phyloP scores from a whole-genome alignment of 2,888 invertebrate genomes.

The Tiliacea citrago region DNA sequence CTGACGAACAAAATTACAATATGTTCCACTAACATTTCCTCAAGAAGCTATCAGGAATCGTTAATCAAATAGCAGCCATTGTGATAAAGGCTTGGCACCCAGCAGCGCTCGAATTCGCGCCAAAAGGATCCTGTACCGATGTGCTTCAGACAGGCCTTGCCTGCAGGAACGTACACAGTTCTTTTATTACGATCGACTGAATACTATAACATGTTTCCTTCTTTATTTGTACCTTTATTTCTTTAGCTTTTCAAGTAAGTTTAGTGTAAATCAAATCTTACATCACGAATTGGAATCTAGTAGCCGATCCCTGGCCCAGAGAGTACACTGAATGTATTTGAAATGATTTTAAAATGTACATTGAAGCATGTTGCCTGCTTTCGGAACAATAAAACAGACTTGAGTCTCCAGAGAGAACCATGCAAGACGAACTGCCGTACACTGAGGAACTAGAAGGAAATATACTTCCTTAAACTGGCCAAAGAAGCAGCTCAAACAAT shows the following conservation, averaged over 20 bases:
- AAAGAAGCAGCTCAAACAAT: background rate
- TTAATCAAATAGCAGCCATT: slow-evolving; percentile 51
- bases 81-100: slow-evolving; percentile 52
- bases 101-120: slow-evolving; percentile 35
- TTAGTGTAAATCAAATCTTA: slow-evolving; percentile 4
- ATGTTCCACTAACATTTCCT: slow-evolving; percentile 26
- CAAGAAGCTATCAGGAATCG: slow-evolving; percentile 50
- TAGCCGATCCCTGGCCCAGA: background rate
- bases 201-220: slow-evolving; percentile 13
- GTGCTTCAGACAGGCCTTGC: slow-evolving; percentile 28
- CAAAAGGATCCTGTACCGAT: slow-evolving; percentile 41
- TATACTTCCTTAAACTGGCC: background rate
- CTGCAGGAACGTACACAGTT: slow-evolving; percentile 21
- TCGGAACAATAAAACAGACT: slow-evolving; percentile 19
- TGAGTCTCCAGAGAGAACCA: slow-evolving; percentile 20
- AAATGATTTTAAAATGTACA: slow-evolving; percentile 31
- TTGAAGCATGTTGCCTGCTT: slow-evolving; percentile 26
- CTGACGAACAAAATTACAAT: slow-evolving; percentile 17
- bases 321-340: slow-evolving; percentile 9
- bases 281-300: slow-evolving; percentile 8
- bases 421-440: slow-evolving; percentile 18
- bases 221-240: slow-evolving; percentile 1
- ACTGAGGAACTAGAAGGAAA: slow-evolving; percentile 1
- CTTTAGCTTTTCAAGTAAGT: background rate
- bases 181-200: slow-evolving; percentile 23